These are phyloP conservation scores for Hypomecis punctinalis DNA, from an alignment of 2,888 invertebrate genomes.

Conservation along the genomic window DNA sequence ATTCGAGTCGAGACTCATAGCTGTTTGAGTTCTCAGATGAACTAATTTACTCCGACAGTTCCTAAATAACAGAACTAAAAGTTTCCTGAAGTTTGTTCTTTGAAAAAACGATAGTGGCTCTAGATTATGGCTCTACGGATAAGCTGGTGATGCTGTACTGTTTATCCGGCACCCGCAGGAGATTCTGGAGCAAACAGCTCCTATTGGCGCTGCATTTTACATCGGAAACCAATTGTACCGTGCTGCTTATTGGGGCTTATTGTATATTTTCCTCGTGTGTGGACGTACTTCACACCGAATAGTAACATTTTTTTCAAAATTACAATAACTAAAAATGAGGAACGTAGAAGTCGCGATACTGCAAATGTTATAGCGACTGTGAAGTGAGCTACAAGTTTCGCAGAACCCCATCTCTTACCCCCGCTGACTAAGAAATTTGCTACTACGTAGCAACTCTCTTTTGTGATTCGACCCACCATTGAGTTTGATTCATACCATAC, in stretches of 20 bases:
- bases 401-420: too few species aligned
- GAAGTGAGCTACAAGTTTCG: too few species aligned
- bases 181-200: constrained; percentile 26
- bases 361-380: too few species aligned
- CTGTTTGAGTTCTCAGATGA: constrained; percentile 15
- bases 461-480: too few species aligned
- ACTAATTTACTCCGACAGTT: not conserved
- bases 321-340: too few species aligned
- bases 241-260: constrained; percentile 36
- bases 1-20: constrained; percentile 14
- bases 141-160: not conserved
- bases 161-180: constrained; percentile 15
- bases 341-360: too few species aligned
- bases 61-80: not conserved
- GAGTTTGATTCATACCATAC: too few species aligned
- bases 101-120: not conserved
- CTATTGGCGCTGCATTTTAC: constrained; percentile 37
- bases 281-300: constrained; percentile 27
- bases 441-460: too few species aligned
- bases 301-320: constrained; percentile 10
- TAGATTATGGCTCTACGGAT: not conserved
- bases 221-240: constrained; percentile 35
- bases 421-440: too few species aligned
- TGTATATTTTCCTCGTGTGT: constrained; percentile 30
- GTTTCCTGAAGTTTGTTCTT: not conserved